phyloP scores from a whole-genome alignment of 2,797 vertebrate species.

The Crax fasciolata region DNA sequence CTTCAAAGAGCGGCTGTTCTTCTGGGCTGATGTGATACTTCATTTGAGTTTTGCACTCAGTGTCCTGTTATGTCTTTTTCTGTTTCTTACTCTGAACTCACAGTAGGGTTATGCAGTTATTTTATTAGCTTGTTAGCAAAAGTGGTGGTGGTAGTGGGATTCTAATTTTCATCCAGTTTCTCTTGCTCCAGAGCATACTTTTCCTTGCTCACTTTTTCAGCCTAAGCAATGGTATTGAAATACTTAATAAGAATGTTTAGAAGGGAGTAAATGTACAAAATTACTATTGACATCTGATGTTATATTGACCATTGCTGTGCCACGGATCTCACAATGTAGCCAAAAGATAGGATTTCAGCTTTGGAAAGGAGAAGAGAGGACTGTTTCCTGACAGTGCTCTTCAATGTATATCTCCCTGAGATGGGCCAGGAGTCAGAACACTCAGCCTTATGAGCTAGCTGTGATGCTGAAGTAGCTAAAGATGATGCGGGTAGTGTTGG shows the following conservation, averaged over 20 bases:
- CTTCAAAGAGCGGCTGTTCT: not conserved
- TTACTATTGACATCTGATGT: not conserved
- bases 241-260: not conserved
- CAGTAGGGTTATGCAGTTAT: not conserved
- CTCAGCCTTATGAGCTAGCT: not conserved
- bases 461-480: not conserved
- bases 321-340: fast-evolving
- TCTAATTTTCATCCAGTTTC: not conserved
- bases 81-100: not conserved
- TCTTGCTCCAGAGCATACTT: not conserved
- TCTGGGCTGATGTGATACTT: not conserved
- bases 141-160: not conserved
- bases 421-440: not conserved
- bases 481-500: not conserved
- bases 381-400: not conserved
- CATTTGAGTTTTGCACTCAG: not conserved
- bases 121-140: not conserved
- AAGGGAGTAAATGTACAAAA: not conserved
- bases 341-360: not conserved
- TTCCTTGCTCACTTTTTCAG: not conserved
- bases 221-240: not conserved
- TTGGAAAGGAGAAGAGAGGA: not conserved
- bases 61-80: not conserved
- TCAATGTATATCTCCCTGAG: not conserved
- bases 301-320: not conserved